phyloP scores from a whole-genome alignment of 2,888 invertebrate species.

The Synergus laeviventris region DNA sequence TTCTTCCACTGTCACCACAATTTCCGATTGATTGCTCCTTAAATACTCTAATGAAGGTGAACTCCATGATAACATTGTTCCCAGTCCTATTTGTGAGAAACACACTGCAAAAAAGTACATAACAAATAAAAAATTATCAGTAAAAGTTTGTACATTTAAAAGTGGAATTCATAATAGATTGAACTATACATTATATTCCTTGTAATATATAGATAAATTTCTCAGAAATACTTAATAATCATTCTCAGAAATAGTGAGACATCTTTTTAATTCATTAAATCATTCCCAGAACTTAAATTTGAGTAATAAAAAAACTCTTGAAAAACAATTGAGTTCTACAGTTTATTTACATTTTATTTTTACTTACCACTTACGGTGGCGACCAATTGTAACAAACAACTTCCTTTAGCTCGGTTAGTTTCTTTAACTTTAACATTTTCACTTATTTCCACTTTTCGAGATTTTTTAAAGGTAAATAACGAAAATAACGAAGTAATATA shows the following conservation, averaged over 20 bases:
- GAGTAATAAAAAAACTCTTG: too few relatives aligned
- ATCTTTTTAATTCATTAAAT: too few relatives aligned
- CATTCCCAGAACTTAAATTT: too few relatives aligned
- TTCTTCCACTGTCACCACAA: conserved; percentile 62
- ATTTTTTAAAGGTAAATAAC: neutral
- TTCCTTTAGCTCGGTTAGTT: neutral
- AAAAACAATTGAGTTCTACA: too few relatives aligned
- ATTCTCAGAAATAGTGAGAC: too few relatives aligned
- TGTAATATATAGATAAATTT: too few relatives aligned
- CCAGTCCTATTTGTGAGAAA: conserved; percentile 66
- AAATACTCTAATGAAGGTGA: conserved; percentile 68
- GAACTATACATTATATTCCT: too few relatives aligned
- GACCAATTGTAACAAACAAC: neutral
- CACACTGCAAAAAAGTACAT: conserved; percentile 60
- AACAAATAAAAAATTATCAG: neutral
- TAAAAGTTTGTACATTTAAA: neutral
- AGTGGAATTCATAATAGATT: too few relatives aligned
- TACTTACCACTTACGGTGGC: conserved; percentile 9
- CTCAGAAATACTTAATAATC: too few relatives aligned
- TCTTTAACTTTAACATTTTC: neutral
- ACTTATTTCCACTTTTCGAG: neutral
- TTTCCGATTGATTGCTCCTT: conserved; percentile 57
- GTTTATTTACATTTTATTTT: neutral
- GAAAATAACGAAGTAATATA: neutral
- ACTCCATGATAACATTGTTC: conserved; percentile 68